A percentile compares a stretch with the other conserved stretches of the same genome.
phyloP scores from a whole-genome alignment of 1,140 invertebrate species.

The Pseudomyrmex pallidus region DNA sequence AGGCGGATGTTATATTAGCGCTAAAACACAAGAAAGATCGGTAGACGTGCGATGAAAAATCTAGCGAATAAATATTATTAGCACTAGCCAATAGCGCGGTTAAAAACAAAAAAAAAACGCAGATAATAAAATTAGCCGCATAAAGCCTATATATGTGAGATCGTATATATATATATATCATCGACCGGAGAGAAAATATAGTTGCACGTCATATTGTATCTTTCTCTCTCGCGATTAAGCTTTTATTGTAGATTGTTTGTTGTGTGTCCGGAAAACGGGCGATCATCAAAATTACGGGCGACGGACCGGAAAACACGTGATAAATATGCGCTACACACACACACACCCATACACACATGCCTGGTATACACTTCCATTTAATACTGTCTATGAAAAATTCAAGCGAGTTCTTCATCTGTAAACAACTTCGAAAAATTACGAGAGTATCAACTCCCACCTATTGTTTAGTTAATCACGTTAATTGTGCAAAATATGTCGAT shows the following conservation, averaged over 20 bases:
- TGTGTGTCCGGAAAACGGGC: conserved; percentile 53
- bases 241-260: conserved; percentile 56
- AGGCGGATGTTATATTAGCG: conserved; percentile 17
- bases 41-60: conserved; percentile 48
- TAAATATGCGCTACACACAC: neutral
- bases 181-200: conserved; percentile 28
- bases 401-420: neutral
- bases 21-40: conserved; percentile 17
- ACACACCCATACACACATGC: neutral
- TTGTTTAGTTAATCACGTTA: conserved; percentile 4
- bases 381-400: conserved; percentile 7
- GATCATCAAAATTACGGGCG: conserved; percentile 47
- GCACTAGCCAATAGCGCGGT: conserved; percentile 40
- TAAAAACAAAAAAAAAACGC: conserved; percentile 26
- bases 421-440: conserved; percentile 1
- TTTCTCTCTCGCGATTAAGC: conserved; percentile 29
- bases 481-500: neutral
- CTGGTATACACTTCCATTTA: conserved; percentile 31
- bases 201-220: conserved; percentile 10
- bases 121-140: conserved; percentile 51
- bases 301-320: neutral
- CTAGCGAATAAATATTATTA: conserved; percentile 52
- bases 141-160: conserved; percentile 57
- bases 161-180: neutral
- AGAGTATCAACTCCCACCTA: neutral